Evolutionary conservation across 1,140 invertebrate species (phyloP).

Genomic region (Formica selysi): DNA sequence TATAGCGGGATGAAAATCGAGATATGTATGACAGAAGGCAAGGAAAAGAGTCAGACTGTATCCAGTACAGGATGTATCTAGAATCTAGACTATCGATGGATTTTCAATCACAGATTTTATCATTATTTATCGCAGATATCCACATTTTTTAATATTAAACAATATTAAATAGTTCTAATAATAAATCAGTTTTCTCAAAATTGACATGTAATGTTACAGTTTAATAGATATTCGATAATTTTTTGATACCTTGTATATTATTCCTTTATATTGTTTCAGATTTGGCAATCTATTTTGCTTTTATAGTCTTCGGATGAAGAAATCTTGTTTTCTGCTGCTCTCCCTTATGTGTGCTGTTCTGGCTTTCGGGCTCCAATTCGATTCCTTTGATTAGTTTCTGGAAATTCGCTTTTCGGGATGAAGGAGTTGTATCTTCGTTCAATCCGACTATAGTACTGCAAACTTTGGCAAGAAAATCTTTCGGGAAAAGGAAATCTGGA

Average conservation of each 20-base stretch:
- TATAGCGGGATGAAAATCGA: constrained; percentile 35
- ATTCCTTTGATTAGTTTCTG: constrained; percentile 54
- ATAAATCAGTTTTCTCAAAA: neutral
- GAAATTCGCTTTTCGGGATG: constrained; percentile 42
- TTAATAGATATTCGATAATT: constrained; percentile 2
- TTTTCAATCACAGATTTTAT: neutral
- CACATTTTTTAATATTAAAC: neutral
- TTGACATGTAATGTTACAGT: neutral
- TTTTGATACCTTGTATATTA: neutral
- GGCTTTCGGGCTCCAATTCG: constrained; percentile 34
- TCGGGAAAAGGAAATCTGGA: neutral
- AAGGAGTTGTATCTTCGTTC: constrained; percentile 39
- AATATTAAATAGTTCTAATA: neutral
- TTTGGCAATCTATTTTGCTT: constrained; percentile 3
- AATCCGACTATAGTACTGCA: constrained; percentile 13
- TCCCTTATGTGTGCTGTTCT: constrained; percentile 33
- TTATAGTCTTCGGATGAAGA: constrained; percentile 25
- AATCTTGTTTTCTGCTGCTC: constrained; percentile 43
- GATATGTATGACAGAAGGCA: constrained; percentile 3
- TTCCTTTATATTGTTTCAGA: neutral
- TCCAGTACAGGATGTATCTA: neutral
- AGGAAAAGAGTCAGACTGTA: constrained; percentile 1
- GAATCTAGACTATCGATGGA: neutral
- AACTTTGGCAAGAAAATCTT: constrained; percentile 37
- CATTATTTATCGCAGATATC: neutral